phyloP scores from a whole-genome alignment of 2,888 invertebrate genomes.

The Drosophila lacicola region DNA sequence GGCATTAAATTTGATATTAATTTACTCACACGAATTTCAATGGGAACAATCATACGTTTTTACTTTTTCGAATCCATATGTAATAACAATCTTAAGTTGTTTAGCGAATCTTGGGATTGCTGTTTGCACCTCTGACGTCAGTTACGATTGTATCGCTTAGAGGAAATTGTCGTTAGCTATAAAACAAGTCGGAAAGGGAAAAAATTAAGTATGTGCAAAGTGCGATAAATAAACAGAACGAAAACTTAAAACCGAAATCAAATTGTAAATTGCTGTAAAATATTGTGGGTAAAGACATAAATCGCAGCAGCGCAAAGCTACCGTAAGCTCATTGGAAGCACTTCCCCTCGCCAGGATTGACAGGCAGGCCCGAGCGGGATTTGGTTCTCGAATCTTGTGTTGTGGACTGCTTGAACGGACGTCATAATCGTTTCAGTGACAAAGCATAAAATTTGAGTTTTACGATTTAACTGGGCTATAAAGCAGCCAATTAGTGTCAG shows the following conservation, averaged over 20 bases:
- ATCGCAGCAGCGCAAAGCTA: slow-evolving; percentile 61
- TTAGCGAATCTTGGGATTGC: not conserved
- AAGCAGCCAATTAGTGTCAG: slow-evolving; percentile 83
- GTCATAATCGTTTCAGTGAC: slow-evolving; percentile 81
- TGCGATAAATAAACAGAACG: slow-evolving; percentile 48
- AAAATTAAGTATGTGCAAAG: slow-evolving; percentile 61
- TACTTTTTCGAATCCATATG: not conserved
- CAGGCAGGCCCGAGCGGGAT: slow-evolving; percentile 5
- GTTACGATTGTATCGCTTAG: slow-evolving; percentile 4
- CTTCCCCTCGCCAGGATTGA: slow-evolving; percentile 28
- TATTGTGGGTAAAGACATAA: slow-evolving; percentile 69
- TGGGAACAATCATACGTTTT: not conserved
- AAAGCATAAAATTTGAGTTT: slow-evolving; percentile 81
- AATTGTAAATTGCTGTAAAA: slow-evolving; percentile 71
- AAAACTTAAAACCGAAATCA: slow-evolving; percentile 66
- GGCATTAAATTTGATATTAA: not conserved
- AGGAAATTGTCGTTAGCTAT: slow-evolving; percentile 19
- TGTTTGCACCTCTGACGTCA: slow-evolving; percentile 6
- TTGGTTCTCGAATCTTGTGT: slow-evolving; percentile 20
- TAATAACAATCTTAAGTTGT: not conserved
- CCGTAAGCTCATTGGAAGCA: slow-evolving; percentile 41
- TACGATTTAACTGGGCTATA: slow-evolving; percentile 80
- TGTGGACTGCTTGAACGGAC: slow-evolving; percentile 61
- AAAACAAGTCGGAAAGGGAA: slow-evolving; percentile 18
- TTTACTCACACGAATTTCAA: not conserved